Base-by-base conservation (phyloP, 64 coral and sea anemone species). In the Exaiptasia diaphana region DNA sequence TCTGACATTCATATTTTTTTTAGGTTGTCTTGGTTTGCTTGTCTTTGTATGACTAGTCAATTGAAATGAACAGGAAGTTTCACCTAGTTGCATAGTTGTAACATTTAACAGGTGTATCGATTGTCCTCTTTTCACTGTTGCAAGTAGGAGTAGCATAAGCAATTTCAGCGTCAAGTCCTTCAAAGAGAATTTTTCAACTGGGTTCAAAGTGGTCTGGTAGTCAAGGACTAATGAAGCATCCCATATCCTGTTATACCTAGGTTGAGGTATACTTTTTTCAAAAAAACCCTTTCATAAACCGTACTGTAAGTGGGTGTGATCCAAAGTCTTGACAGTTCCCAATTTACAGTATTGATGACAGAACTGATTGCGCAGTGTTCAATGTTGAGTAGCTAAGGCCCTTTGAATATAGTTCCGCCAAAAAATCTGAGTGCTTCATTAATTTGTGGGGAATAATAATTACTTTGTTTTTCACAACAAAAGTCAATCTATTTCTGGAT, bases 401-500 rank as follows among this genome's bases (percentile, higher is more conserved):
- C 23, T 73, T 71, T 13, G 54, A 30, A 73, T 68, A 71, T 39
- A 70, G 45, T 4, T 23, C 15, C 11, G 32, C 38, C 50, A 83
- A 55, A 17, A 83, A 46, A 20, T 73, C 50, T 73, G 73, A 40
- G n/a, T 15, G 67, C 46, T 59, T 57, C 67, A 72, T n/a, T 59
- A n/a, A 59, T 83, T 71, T 83, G 64, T 72, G 65, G 50, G 32
- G 67, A 72, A 73, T 73, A 71, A 56, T n/a, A 55, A 83, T 60
- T 56, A 71, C 39, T 83, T 31, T 61, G 46, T 37, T 36, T 83
- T 73, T 83, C 57, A 83, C 52, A 18, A 72, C 65, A 83, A 73
- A 73, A 43, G 45, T 44, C 26, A 23, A 73, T 34, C 67, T 67
- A 83, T 22, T 73, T 24, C 30, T 83, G 29, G 29, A 83, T 73